Percentiles rank a stretch among this genome's conserved stretches.
Evolutionary conservation across 2,797 vertebrate genomes (phyloP).

Genomic region (Acrocephalus scirpaceus): DNA sequence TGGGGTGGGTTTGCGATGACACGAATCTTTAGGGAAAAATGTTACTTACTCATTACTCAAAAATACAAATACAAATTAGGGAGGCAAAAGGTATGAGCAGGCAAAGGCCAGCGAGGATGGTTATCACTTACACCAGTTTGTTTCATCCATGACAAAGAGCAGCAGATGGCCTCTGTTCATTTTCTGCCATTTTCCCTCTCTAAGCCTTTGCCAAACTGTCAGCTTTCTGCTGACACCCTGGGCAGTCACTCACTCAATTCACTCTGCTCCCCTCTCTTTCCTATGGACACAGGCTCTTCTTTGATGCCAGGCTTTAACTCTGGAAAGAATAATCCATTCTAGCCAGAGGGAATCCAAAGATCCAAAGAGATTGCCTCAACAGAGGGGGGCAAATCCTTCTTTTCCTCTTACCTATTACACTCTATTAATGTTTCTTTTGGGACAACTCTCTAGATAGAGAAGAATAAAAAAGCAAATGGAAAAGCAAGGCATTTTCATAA

Average conservation of each 20-base stretch:
- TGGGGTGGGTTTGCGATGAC: neutral
- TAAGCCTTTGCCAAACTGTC: neutral
- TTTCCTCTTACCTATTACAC: neutral
- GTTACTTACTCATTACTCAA: neutral
- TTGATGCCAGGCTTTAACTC: neutral
- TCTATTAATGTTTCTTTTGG: neutral
- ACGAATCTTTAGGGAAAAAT: neutral
- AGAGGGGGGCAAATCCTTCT: neutral
- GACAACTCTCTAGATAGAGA: neutral
- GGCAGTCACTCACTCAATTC: neutral
- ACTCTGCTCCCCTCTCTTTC: neutral
- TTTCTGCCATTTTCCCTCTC: neutral
- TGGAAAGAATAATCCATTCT: conserved; percentile 3
- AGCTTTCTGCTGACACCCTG: neutral
- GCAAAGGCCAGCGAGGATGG: neutral
- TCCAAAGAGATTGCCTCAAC: neutral
- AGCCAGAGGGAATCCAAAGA: neutral
- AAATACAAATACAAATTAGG: neutral
- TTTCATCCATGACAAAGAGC: neutral
- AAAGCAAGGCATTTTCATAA: neutral
- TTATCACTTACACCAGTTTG: neutral
- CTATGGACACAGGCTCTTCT: neutral
- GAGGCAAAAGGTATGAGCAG: neutral
- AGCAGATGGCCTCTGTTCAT: neutral
- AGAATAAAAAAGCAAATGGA: neutral